Conservation (phyloP, 2,797 vertebrate genomes). For the Podargus strigoides region DNA sequence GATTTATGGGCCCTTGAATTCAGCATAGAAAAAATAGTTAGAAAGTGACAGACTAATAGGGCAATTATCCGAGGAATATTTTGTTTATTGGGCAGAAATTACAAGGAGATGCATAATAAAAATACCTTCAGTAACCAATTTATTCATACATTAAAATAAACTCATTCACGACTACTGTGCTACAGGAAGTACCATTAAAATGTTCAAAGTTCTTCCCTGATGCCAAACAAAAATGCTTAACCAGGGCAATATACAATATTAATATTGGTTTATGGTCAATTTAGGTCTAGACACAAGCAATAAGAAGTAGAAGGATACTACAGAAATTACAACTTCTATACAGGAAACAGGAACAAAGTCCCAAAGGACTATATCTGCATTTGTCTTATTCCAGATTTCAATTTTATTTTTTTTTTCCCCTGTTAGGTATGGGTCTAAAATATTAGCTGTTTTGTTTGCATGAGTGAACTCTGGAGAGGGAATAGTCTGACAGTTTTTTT, state of each 20-base stretch:
- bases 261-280: slow-evolving; percentile 56
- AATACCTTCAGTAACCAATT: slow-evolving; percentile 31
- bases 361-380: neutral
- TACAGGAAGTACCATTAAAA: slow-evolving; percentile 54
- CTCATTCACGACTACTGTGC: slow-evolving; percentile 43
- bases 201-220: slow-evolving; percentile 49
- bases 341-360: slow-evolving; percentile 28
- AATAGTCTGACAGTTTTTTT: neutral
- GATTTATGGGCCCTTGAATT: slow-evolving; percentile 51
- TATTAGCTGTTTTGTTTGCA: slow-evolving; percentile 9
- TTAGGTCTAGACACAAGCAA: slow-evolving; percentile 51
- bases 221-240: slow-evolving; percentile 59
- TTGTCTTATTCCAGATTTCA: slow-evolving; percentile 35
- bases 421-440: slow-evolving; percentile 23
- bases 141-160: slow-evolving; percentile 49
- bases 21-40: slow-evolving; percentile 24
- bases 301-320: slow-evolving; percentile 39
- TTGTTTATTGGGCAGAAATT: slow-evolving; percentile 56
- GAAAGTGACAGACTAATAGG: slow-evolving; percentile 37
- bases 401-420: slow-evolving; percentile 4
- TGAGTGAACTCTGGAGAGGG: neutral
- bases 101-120: slow-evolving; percentile 25
- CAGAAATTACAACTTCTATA: slow-evolving; percentile 45
- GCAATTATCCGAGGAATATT: slow-evolving; percentile 51
- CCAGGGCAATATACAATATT: slow-evolving; percentile 57